Conservation (phyloP, 2,888 invertebrate species). For the Onchidella celtica region DNA sequence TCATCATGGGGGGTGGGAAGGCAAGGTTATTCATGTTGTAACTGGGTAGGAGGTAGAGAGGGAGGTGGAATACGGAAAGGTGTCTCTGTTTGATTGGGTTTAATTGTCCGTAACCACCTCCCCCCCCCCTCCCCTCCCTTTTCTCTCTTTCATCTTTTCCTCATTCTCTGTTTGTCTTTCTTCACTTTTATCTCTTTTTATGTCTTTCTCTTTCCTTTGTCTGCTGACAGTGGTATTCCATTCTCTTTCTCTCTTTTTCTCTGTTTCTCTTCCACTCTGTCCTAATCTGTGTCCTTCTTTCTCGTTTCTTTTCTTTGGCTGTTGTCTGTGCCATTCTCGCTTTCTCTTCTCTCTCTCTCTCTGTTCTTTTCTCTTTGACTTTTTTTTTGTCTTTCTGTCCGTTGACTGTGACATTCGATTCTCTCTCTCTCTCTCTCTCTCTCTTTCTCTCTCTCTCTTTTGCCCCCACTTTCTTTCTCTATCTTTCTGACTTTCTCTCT, state of each 20-base stretch:
- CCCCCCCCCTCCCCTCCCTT: too few relatives aligned
- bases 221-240: neutral
- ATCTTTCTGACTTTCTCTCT: neutral
- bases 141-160: too few relatives aligned
- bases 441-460: slow-evolving; percentile 37
- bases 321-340: neutral
- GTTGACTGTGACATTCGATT: neutral
- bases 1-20: too few relatives aligned
- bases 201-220: too few relatives aligned
- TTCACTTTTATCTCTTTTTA: too few relatives aligned
- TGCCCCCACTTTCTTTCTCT: slow-evolving; percentile 15
- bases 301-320: neutral
- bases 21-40: too few relatives aligned
- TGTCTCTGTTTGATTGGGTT: too few relatives aligned
- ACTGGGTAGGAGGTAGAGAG: too few relatives aligned
- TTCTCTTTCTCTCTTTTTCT: neutral
- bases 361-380: neutral
- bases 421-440: slow-evolving; percentile 17
- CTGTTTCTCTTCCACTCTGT: neutral
- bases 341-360: neutral
- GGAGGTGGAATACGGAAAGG: too few relatives aligned
- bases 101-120: too few relatives aligned
- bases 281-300: neutral
- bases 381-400: neutral
- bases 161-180: too few relatives aligned